These are phyloP conservation scores for Lochmaea capreae DNA, from an alignment of 2,888 invertebrate species.

Conservation along the genomic window DNA sequence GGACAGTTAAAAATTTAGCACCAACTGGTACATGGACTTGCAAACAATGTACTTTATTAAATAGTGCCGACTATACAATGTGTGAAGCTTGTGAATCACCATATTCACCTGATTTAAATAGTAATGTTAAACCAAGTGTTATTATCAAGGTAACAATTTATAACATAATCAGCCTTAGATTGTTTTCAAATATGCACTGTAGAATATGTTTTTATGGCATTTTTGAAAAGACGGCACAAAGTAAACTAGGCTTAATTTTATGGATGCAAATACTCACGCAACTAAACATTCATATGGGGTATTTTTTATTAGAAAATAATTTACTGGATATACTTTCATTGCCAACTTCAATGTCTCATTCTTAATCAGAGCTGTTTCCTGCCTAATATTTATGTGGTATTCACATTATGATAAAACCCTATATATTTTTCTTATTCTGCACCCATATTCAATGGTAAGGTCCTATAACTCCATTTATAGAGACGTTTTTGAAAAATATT, in stretches of 20 bases:
- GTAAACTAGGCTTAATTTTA: not conserved
- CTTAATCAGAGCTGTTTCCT: too few relatives aligned
- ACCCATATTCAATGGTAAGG: too few relatives aligned
- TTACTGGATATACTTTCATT: too few relatives aligned
- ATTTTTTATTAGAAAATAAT: too few relatives aligned
- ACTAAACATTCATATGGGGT: too few relatives aligned
- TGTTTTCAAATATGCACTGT: not conserved
- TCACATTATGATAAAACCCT: too few relatives aligned
- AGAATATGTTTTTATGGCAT: not conserved
- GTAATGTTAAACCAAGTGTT: slow-evolving; percentile 65
- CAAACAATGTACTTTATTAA: slow-evolving; percentile 80
- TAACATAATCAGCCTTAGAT: slow-evolving; percentile 44
- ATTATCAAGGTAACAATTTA: slow-evolving; percentile 62
- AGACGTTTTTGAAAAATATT: too few relatives aligned
- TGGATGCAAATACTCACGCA: too few relatives aligned
- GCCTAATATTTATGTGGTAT: too few relatives aligned
- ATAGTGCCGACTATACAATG: slow-evolving; percentile 73
- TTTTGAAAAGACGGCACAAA: not conserved
- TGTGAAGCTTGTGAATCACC: slow-evolving; percentile 84
- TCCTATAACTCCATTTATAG: too few relatives aligned
- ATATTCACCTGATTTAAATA: slow-evolving; percentile 62
- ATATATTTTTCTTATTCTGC: too few relatives aligned
- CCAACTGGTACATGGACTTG: slow-evolving; percentile 73
- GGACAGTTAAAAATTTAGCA: slow-evolving; percentile 57
- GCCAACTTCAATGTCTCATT: too few relatives aligned